Percentiles rank a stretch among this genome's conserved stretches.
Conservation (phyloP, 2,797 vertebrate species). For the Eurystomus glaucurus region DNA sequence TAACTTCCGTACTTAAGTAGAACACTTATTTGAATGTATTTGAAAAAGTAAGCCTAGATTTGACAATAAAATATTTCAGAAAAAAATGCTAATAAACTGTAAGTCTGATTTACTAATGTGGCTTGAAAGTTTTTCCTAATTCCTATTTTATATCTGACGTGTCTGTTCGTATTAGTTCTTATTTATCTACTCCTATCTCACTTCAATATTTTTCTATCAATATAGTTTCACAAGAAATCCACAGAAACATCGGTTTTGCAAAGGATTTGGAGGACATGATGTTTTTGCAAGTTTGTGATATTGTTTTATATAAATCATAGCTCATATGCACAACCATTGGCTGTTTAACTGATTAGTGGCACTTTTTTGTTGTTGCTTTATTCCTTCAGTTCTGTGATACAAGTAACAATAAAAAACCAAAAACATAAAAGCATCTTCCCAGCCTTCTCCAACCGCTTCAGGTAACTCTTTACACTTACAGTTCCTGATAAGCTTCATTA, state of each 20-base stretch:
- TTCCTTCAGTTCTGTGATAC: background rate
- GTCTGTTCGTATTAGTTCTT: background rate
- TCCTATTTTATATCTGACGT: accelerated
- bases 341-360: background rate
- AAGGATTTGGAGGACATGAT: background rate
- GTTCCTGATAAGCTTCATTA: slow-evolving; percentile 73
- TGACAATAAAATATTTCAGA: background rate
- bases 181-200: background rate
- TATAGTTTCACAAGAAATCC: background rate
- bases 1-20: background rate
- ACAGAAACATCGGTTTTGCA: background rate
- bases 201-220: background rate
- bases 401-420: background rate
- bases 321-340: background rate
- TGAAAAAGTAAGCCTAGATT: background rate
- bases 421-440: background rate
- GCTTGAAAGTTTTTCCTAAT: background rate
- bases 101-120: background rate
- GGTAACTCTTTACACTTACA: slow-evolving; percentile 29
- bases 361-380: background rate
- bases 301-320: background rate
- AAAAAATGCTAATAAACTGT: background rate
- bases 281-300: accelerated
- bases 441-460: background rate
- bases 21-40: background rate